phyloP scores from a whole-genome alignment of 2,113 vertebrate species.

The Egretta garzetta region DNA sequence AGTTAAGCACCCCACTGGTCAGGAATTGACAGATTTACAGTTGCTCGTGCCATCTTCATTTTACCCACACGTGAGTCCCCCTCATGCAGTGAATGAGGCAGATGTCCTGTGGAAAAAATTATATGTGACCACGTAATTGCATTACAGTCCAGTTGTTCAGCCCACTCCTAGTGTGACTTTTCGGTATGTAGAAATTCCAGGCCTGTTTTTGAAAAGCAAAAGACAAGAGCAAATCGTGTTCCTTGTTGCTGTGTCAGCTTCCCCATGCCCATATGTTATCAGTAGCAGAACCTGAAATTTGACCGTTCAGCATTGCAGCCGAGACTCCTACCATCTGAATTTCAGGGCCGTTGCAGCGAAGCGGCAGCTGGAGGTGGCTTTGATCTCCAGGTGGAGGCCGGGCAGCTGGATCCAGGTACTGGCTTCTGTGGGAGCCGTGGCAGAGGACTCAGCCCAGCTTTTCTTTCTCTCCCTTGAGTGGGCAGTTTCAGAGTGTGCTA shows the following conservation, averaged over 20 bases:
- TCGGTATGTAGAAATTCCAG: neutral
- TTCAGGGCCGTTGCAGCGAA: neutral
- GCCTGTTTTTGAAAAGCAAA: neutral
- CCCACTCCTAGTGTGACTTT: neutral
- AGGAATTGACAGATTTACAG: conserved; percentile 40
- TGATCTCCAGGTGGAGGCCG: neutral
- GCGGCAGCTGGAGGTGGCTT: neutral
- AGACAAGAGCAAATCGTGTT: neutral
- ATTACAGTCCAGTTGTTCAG: neutral
- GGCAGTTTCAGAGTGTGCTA: neutral
- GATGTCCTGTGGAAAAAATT: neutral
- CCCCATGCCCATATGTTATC: neutral
- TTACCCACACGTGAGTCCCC: neutral
- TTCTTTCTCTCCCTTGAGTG: neutral
- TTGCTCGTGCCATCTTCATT: neutral
- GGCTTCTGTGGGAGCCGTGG: neutral
- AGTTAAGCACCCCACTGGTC: neutral
- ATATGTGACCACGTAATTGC: neutral
- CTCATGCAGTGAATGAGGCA: neutral
- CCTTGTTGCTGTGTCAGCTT: neutral
- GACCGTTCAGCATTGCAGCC: neutral
- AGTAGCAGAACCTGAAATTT: neutral
- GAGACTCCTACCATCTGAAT: neutral
- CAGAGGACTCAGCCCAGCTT: neutral
- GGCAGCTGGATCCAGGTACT: neutral